Evolutionary conservation across 2,113 vertebrate species (phyloP).

Genomic region (Mystacornis crossleyi): DNA sequence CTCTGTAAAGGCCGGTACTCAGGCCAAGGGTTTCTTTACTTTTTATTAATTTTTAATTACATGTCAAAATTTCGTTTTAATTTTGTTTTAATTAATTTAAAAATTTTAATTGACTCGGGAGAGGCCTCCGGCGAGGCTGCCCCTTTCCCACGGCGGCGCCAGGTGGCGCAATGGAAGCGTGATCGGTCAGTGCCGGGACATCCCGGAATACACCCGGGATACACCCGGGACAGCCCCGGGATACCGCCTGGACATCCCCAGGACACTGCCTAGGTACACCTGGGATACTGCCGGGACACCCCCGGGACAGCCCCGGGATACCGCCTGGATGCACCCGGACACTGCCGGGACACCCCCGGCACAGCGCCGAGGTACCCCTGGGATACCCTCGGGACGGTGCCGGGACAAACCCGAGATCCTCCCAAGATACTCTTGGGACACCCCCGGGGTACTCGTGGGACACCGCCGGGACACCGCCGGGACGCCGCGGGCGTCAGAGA

Average conservation of each 20-base stretch:
- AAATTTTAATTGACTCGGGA: not conserved
- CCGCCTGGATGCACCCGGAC: not conserved
- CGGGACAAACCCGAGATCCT: not conserved
- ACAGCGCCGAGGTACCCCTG: not conserved
- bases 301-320: not conserved
- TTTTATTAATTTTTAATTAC: not conserved
- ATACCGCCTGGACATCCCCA: not conserved
- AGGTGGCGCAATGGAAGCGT: slow-evolving; percentile 20
- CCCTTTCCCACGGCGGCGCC: not conserved
- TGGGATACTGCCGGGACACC: rapidly evolving
- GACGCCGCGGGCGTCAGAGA: not conserved
- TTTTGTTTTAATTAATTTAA: not conserved
- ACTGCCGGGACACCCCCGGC: not conserved
- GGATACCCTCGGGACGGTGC: not conserved
- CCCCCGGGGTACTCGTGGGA: not conserved
- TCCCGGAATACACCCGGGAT: not conserved
- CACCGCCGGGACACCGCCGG: rapidly evolving
- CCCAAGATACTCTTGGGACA: no score
- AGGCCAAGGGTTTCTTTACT: not conserved
- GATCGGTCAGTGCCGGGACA: not conserved
- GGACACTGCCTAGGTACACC: no score
- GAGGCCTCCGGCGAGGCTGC: not conserved
- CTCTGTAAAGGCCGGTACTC: not conserved
- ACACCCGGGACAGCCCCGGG: not conserved
- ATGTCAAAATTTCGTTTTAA: no score